Evolutionary conservation across 2,797 vertebrate genomes (phyloP).

Genomic region (Ctenopoma kingsleyae): DNA sequence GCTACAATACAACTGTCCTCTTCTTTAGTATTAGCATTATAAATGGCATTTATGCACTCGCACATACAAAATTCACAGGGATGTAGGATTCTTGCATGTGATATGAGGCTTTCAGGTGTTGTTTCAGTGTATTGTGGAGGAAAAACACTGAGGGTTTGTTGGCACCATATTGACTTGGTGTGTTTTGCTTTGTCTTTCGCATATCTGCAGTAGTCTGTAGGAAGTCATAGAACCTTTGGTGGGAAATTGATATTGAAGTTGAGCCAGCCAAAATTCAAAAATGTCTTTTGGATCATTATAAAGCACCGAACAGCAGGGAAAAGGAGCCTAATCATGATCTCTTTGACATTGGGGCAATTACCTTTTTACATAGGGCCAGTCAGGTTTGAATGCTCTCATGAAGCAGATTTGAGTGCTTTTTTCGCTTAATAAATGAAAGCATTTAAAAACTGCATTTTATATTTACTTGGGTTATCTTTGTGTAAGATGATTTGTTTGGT

Average conservation of each 20-base stretch:
- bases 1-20: conserved; percentile 27
- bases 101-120: conserved; percentile 43
- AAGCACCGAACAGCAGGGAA: no score
- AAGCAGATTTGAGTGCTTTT: no score
- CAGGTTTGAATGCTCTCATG: no score
- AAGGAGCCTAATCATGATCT: no score
- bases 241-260: conserved; percentile 4
- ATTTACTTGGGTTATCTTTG: no score
- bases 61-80: conserved; percentile 25
- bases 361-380: no score
- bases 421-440: no score
- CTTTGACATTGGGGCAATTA: no score
- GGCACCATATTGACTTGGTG: conserved; percentile 22
- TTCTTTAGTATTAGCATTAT: conserved; percentile 24
- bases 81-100: conserved; percentile 29
- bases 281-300: no score
- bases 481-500: no score
- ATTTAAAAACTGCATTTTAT: no score
- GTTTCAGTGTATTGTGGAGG: conserved; percentile 13
- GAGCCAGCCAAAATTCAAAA: no score
- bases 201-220: conserved; percentile 25
- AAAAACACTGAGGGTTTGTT: conserved; percentile 11
- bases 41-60: conserved; percentile 8
- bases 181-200: conserved; percentile 31
- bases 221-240: conserved; percentile 8